Conservation (phyloP, 1,140 invertebrate genomes). For the Aphaenogaster floridana region DNA sequence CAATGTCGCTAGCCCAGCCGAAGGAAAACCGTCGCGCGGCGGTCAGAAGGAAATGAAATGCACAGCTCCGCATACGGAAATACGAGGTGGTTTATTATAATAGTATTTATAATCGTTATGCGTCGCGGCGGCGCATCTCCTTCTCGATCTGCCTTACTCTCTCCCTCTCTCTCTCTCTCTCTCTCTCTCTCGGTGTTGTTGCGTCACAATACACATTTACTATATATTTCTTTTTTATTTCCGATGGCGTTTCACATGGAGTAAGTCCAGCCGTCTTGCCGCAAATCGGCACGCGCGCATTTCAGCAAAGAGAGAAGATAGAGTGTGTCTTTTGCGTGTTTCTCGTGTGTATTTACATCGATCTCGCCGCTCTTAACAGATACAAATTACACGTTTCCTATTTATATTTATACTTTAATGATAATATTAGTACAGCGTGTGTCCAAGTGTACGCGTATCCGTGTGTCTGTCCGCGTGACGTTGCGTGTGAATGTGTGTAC, state of each 20-base stretch:
- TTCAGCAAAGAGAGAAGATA: conserved; percentile 65
- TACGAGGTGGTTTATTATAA: conserved; percentile 87
- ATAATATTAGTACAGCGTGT: conserved; percentile 81
- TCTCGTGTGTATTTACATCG: conserved; percentile 82
- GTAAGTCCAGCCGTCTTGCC: conserved; percentile 46
- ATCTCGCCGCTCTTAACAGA: conserved; percentile 80
- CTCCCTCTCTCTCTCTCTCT: too few relatives aligned
- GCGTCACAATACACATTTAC: conserved; percentile 53
- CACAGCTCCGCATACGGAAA: conserved; percentile 83
- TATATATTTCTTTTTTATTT: background rate
- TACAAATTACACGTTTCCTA: conserved; percentile 82
- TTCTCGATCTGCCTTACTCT: conserved; percentile 65
- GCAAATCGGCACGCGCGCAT: conserved; percentile 68
- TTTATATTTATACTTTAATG: conserved; percentile 83
- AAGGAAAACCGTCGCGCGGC: background rate
- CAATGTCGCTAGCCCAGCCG: background rate
- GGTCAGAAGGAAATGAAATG: conserved; percentile 70
- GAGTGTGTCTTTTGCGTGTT: conserved; percentile 54
- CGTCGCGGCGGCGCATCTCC: conserved; percentile 79
- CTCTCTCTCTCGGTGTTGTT: conserved; percentile 36
- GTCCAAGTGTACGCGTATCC: conserved; percentile 55
- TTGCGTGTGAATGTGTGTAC: conserved; percentile 54
- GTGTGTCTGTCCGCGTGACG: conserved; percentile 63
- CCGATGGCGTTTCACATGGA: conserved; percentile 37
- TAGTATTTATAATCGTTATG: conserved; percentile 86